phyloP scores from a whole-genome alignment of 2,113 vertebrate species.

The Xenus cinereus region DNA sequence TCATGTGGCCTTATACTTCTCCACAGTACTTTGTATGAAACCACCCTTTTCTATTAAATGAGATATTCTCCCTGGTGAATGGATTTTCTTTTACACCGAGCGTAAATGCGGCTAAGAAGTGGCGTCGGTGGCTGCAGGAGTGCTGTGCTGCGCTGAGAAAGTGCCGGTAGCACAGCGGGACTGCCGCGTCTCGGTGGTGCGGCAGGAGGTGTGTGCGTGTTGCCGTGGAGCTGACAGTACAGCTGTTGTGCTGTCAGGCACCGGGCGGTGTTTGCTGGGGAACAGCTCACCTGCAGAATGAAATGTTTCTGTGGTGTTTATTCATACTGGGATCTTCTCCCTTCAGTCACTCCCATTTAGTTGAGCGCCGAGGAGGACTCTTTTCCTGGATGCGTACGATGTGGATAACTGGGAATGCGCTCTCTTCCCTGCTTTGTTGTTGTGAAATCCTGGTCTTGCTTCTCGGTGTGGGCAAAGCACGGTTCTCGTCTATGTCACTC shows the following conservation, averaged over 20 bases:
- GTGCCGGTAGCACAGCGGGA: accelerated
- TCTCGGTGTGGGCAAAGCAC: neutral
- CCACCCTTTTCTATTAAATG: constrained; percentile 41
- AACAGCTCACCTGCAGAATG: neutral
- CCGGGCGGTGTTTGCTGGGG: neutral
- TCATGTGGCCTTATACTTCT: constrained; percentile 33
- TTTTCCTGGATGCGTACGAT: neutral
- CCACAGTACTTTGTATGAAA: constrained; percentile 8
- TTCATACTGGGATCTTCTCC: neutral
- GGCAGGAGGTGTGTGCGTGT: accelerated
- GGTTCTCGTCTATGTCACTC: neutral
- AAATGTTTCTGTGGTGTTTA: neutral
- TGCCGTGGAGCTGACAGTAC: neutral
- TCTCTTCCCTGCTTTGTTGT: neutral
- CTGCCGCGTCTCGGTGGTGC: neutral
- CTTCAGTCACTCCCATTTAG: neutral
- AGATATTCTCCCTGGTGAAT: neutral
- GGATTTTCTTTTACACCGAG: constrained; percentile 1
- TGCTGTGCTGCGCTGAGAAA: neutral
- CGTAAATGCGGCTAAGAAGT: neutral
- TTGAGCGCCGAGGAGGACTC: neutral
- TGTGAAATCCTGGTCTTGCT: neutral
- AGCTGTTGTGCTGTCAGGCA: neutral
- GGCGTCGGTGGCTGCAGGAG: neutral
- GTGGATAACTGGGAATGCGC: neutral